Evolutionary conservation across 1,140 invertebrate species (phyloP), one percentile per base, ranked within the genome.

Genomic region (Euura saliciscinereae): DNA sequence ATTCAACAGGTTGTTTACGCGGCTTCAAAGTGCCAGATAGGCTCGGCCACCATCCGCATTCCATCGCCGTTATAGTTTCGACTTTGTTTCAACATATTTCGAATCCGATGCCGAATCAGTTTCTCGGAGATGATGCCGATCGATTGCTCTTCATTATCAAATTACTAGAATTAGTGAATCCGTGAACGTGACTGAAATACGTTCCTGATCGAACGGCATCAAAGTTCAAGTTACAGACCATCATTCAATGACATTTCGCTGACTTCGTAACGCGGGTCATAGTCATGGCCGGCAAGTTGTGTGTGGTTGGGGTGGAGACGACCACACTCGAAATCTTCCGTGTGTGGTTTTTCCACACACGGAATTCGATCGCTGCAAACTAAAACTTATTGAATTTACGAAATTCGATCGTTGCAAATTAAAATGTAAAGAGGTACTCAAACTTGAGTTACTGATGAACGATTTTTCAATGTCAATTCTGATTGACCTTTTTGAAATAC

Each of bases 81-180:
- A 28, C 28, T 28, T 28, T 28, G 28, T 28, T 28, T 1, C 28
- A 28, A 28, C 1, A 28, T 28, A 28, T 28, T 28, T 28, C 28
- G 28, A 28, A 1, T 28, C 28, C 28, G 28, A 28, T 28, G 28
- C 28, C 28, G 0, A 28, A 28, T 28, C 28, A 28, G 28, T 71
- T 68, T 46, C 43, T 68, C 67, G 10, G 44, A 70, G 69, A 59
- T 73, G 42, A 65, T 75, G 46, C 43, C 66, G 70, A 71, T 75
- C 71, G 10, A 13, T 13, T 10, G 59, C 59, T 64, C 59, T 11
- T 13, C 59, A 13, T 64, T 13, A 64, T 64, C 59, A 64, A 64
- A 28, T 28, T 28, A 28, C 28, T 28, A 28, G 28, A 28, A 28
- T 28, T 28, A 28, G 28, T 28, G 28, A 28, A 64, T 65, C 43